Conservation (phyloP, 2,888 invertebrate genomes). For the Drosophila multiciliata region DNA sequence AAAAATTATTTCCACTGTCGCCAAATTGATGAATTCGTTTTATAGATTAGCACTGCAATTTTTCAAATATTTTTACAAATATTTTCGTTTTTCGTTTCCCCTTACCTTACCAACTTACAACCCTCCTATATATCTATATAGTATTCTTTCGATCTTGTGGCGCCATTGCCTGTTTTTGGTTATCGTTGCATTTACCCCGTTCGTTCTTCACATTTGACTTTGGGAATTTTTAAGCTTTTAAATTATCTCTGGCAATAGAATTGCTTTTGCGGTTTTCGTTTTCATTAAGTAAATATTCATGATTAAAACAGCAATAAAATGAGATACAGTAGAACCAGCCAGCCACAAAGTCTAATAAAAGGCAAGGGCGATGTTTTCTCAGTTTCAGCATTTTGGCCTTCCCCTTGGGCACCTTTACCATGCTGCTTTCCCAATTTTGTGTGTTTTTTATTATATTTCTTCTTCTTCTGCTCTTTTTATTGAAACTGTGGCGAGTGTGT, state of each 20-base stretch:
- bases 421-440: constrained; percentile 40
- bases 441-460: constrained; percentile 57
- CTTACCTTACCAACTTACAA: constrained; percentile 5
- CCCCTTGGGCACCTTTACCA: constrained; percentile 53
- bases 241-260: constrained; percentile 61
- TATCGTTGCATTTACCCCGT: constrained; percentile 16
- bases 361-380: constrained; percentile 40
- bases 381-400: constrained; percentile 40
- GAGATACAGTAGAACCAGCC: constrained; percentile 28
- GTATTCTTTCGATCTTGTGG: constrained; percentile 12
- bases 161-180: constrained; percentile 33
- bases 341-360: constrained; percentile 39
- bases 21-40: background rate
- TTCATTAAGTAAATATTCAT: constrained; percentile 69
- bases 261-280: constrained; percentile 64
- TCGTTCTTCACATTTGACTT: constrained; percentile 21
- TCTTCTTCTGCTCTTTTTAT: constrained; percentile 7
- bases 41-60: background rate
- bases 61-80: background rate
- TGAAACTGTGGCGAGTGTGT: constrained; percentile 38
- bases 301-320: constrained; percentile 38
- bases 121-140: background rate
- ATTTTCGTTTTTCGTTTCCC: background rate
- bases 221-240: constrained; percentile 50
- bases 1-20: background rate